Evolutionary conservation across 1,140 invertebrate genomes (phyloP), one percentile per base, ranked within the genome.

Genomic region (Anadara kagoshimensis): DNA sequence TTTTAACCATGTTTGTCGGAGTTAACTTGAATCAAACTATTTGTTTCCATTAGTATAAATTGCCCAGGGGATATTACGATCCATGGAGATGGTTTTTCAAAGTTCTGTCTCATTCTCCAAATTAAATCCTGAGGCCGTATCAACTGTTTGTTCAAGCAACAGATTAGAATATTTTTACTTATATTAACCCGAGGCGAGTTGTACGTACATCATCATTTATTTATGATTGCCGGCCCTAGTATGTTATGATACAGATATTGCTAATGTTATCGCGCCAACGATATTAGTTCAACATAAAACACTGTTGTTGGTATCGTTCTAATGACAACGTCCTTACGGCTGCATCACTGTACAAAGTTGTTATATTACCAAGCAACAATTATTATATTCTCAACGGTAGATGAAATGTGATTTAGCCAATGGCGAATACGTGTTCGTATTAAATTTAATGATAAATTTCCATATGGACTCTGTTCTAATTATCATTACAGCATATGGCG

Each of bases 121-220:
- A 64, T 64, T 64, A 64, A 29, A 64, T 64, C 62, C 45, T 5
- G 62, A 29, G 49, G 62, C 62, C 51, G 41, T 64, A 51, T 64
- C 36, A 53, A 64, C 62, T 36, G 29, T 36, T 36, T 36, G 29
- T 36, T 36, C 29, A n/a, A 45, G 62, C 7, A 53, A 49, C 62
- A 64, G 45, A 64, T 64, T 64, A 64, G 62, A 49, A 64, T 26
- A 64, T 51, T 64, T 57, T 64, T 64, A 49, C 62, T 64, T 64
- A 64, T 64, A 51, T 64, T 49, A 64, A n/a, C 62, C 51, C 45
- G 45, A 36, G 62, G 62, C 62, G 14, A 45, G 24, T 51, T 20
- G 22, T 18, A 51, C 45, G n/a, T 36, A 51, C 47, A 16, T 53
- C 51, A 22, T 53, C 45, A 64, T 64, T 64, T 64, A 64, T 64